Evolutionary conservation across 2,888 invertebrate genomes (phyloP), one percentile per base, ranked within the genome.

Genomic region (Tetrapedia diversipes): DNA sequence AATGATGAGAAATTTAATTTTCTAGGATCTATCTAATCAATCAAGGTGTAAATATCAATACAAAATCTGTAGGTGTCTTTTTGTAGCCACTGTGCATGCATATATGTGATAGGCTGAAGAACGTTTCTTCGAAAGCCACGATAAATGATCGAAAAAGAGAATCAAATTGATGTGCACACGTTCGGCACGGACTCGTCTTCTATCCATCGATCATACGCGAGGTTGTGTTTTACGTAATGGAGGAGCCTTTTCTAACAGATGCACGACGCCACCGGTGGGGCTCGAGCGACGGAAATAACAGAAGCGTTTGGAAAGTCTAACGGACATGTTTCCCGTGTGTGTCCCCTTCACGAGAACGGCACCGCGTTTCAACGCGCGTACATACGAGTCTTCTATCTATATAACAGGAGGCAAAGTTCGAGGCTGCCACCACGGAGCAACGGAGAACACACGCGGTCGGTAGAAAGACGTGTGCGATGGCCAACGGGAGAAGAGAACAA

Each of bases 201-300:
- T 32, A 51, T 57, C 34, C 53, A 37, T 72, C 72, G 72, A 53
- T 71, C 53, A 37, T 59, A 14, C 71, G 71, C 71, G 71, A 71
- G 57, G 71, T 57, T 43, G 16, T n/a, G 11, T 24, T 72, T n/a
- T 71, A 45, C 72, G 60, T 39, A 71, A 72, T 37, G 14, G 19
- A 65, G 19, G 29, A 66, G 45, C 34, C 27, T 14, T 19, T 22
- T 24, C 6, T 10, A 8, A 32, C 19, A 7, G n/a, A 16, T 14
- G 6, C 7, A 7, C 47, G n/a, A n/a, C 11, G 11, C 22, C 14
- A n/a, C 7, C 16, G 2, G 24, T 16, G n/a, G 8, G 56, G 3
- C 39, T 70, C 59, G 51, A 59, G 51, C 72, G 72, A 72, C 39
- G 53, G 60, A 60, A 72, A 72, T 71, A 71, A 59, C 71, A 39